Evolutionary conservation across 2,888 invertebrate species (phyloP).

Genomic region (Peribatodes rhomboidaria): DNA sequence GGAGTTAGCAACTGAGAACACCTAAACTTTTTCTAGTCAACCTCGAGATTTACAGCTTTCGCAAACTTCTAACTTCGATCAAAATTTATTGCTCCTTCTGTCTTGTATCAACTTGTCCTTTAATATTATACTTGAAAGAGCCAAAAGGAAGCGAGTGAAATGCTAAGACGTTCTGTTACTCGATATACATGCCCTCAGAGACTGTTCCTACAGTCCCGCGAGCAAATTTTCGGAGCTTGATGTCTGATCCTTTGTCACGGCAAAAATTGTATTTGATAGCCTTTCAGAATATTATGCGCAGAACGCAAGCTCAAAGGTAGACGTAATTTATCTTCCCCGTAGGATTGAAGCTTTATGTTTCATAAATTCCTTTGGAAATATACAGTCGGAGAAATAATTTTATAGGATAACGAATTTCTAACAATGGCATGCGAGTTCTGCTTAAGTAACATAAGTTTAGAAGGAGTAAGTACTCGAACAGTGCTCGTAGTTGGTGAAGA

Average conservation of each 20-base stretch:
- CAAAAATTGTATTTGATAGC: constrained; percentile 65
- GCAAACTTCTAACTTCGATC: constrained; percentile 44
- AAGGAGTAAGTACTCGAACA: constrained; percentile 71
- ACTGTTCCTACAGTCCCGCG: constrained; percentile 59
- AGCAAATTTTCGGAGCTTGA: constrained; percentile 63
- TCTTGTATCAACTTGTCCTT: constrained; percentile 40
- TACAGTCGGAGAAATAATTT: constrained; percentile 44
- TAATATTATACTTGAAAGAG: constrained; percentile 54
- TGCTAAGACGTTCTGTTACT: constrained; percentile 65
- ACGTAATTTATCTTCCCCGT: constrained; percentile 44
- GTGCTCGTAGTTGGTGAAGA: constrained; percentile 73
- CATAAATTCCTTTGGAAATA: constrained; percentile 36
- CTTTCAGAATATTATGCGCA: constrained; percentile 58
- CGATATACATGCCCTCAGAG: constrained; percentile 65
- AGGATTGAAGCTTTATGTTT: constrained; percentile 41
- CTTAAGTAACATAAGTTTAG: constrained; percentile 64
- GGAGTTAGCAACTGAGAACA: constrained; percentile 13
- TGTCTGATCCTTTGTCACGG: constrained; percentile 64
- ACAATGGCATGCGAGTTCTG: constrained; percentile 62
- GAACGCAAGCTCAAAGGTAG: constrained; percentile 48
- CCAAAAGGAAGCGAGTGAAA: constrained; percentile 61
- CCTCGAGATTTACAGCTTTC: constrained; percentile 19
- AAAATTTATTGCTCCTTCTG: constrained; percentile 34
- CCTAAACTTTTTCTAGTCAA: constrained; percentile 20
- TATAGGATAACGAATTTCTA: constrained; percentile 64